Evolutionary conservation across 2,888 invertebrate species (phyloP).

Genomic region (Ectemnius continuus): DNA sequence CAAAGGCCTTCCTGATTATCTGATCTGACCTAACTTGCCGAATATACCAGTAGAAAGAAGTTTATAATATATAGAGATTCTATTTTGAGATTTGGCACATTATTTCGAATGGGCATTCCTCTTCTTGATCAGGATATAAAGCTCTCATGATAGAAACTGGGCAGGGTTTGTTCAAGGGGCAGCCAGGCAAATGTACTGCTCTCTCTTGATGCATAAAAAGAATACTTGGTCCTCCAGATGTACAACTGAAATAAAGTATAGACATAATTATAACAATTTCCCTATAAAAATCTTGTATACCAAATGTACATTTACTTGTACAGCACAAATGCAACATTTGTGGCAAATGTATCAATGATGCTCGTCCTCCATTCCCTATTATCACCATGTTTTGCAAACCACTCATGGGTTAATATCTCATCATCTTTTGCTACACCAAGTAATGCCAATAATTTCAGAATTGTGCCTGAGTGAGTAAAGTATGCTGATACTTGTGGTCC

Average conservation of each 20-base stretch:
- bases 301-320: slow-evolving; percentile 80
- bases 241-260: slow-evolving; percentile 79
- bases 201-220: slow-evolving; percentile 88
- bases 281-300: neutral
- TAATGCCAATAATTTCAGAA: slow-evolving; percentile 87
- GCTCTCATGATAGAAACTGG: slow-evolving; percentile 81
- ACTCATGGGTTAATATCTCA: slow-evolving; percentile 81
- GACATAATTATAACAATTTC: neutral
- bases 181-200: slow-evolving; percentile 84
- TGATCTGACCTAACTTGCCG: too few species aligned
- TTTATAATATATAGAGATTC: neutral
- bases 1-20: too few species aligned
- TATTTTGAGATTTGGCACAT: slow-evolving; percentile 79
- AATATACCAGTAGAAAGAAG: too few species aligned
- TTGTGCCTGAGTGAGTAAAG: slow-evolving; percentile 90
- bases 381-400: slow-evolving; percentile 78
- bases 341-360: slow-evolving; percentile 87
- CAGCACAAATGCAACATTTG: slow-evolving; percentile 88
- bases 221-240: slow-evolving; percentile 76
- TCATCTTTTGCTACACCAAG: slow-evolving; percentile 86
- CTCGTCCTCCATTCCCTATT: slow-evolving; percentile 79
- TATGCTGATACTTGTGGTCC: slow-evolving; percentile 82
- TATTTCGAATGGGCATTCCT: slow-evolving; percentile 83
- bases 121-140: slow-evolving; percentile 81
- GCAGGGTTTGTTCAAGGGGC: slow-evolving; percentile 82